Evolutionary conservation across 1,140 invertebrate genomes (phyloP).

Genomic region (Orussus abietinus): DNA sequence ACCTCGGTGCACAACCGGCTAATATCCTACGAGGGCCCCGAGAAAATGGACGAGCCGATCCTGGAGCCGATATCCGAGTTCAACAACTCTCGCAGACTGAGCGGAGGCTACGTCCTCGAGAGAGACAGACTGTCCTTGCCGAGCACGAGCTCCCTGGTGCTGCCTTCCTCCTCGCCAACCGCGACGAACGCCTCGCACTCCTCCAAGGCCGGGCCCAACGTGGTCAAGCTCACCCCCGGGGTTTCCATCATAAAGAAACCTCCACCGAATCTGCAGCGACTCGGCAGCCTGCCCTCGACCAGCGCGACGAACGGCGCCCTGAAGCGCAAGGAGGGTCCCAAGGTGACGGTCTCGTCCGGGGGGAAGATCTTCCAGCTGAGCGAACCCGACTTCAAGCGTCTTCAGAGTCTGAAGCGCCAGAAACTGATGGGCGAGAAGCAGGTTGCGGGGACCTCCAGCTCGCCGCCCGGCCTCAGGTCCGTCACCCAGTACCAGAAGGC

Average conservation of each 20-base stretch:
- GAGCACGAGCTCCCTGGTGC: slow-evolving; percentile 13
- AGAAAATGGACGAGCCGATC: slow-evolving; percentile 47
- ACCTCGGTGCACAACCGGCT: slow-evolving; percentile 75
- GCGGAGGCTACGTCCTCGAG: slow-evolving; percentile 39
- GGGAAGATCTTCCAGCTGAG: slow-evolving; percentile 45
- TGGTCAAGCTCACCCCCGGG: slow-evolving; percentile 37
- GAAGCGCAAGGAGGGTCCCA: slow-evolving; percentile 33
- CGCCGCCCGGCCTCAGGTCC: slow-evolving; percentile 3
- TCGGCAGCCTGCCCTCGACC: slow-evolving; percentile 29
- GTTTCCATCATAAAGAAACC: slow-evolving; percentile 51
- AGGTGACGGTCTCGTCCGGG: slow-evolving; percentile 22
- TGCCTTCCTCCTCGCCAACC: background rate
- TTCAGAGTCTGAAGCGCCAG: slow-evolving; percentile 43
- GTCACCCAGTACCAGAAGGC: slow-evolving; percentile 36
- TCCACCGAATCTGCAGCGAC: slow-evolving; percentile 43
- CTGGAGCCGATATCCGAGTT: slow-evolving; percentile 40
- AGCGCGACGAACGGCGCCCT: slow-evolving; percentile 17
- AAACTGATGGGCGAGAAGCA: slow-evolving; percentile 37
- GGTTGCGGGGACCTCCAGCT: slow-evolving; percentile 3
- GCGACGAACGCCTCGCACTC: background rate
- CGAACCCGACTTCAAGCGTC: slow-evolving; percentile 40
- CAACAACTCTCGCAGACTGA: slow-evolving; percentile 35
- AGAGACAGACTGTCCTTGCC: slow-evolving; percentile 27
- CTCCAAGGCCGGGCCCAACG: slow-evolving; percentile 19
- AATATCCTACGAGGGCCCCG: slow-evolving; percentile 64